A percentile compares a stretch with the other conserved stretches of the same genome.
Evolutionary conservation across 37 sponge, comb jelly and placozoan genomes (phyloP).

Genomic region (Oopsacas minuta): DNA sequence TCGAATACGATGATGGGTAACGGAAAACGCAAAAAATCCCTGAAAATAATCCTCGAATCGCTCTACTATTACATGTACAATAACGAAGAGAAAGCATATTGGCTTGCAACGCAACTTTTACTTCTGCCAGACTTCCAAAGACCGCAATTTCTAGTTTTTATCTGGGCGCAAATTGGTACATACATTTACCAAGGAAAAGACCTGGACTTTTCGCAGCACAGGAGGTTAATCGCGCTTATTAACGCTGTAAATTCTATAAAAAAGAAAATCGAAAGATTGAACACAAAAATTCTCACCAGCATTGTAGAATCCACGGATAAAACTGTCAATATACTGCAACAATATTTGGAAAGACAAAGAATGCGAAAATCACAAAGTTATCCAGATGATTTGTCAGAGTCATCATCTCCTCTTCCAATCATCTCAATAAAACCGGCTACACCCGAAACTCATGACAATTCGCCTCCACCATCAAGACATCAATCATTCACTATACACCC

Average conservation of each 20-base stretch:
- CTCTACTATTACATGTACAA: neutral
- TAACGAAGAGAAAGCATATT: neutral
- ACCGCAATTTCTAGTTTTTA: neutral
- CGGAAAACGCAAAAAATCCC: neutral
- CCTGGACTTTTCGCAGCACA: neutral
- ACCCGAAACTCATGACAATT: neutral
- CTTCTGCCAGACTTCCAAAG: neutral
- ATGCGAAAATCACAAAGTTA: neutral
- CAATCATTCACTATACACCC: neutral
- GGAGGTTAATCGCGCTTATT: neutral
- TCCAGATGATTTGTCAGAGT: neutral
- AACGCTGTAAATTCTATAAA: neutral
- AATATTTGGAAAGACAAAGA: neutral
- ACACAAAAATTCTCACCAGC: neutral
- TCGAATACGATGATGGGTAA: neutral
- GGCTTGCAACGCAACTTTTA: neutral
- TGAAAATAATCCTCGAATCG: neutral
- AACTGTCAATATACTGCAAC: neutral
- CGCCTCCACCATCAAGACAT: neutral
- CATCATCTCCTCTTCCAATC: neutral
- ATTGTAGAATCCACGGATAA: neutral
- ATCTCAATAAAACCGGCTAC: neutral
- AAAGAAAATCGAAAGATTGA: neutral
- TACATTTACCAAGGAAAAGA: neutral
- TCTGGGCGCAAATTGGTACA: neutral